phyloP scores from a whole-genome alignment of 2,113 vertebrate species.

The Pygoscelis adeliae region DNA sequence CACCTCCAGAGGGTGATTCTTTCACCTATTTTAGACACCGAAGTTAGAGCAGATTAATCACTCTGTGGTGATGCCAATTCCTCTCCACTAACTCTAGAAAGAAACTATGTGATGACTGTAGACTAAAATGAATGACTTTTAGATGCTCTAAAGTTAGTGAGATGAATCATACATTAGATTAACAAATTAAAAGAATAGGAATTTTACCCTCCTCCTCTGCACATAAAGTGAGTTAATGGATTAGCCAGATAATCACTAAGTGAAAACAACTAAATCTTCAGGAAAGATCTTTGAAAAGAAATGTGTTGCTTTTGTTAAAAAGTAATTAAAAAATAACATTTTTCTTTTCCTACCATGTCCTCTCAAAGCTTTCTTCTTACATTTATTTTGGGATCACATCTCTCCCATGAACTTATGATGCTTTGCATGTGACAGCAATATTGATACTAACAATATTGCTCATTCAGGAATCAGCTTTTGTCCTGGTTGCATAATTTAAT shows the following conservation, averaged over 20 bases:
- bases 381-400: background rate
- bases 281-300: background rate
- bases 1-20: background rate
- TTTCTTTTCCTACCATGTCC: background rate
- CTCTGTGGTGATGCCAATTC: background rate
- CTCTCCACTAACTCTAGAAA: background rate
- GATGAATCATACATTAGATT: background rate
- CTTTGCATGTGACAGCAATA: background rate
- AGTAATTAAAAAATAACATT: background rate
- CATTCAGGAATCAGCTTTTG: background rate
- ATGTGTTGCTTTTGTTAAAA: background rate
- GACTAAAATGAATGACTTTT: conserved; percentile 1
- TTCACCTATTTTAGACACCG: background rate
- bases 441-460: background rate
- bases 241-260: background rate
- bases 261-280: background rate
- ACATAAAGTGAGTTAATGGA: background rate
- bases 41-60: background rate
- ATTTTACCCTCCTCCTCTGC: background rate
- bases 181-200: background rate
- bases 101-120: background rate
- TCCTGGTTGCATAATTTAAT: background rate
- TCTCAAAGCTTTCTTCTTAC: background rate
- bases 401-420: background rate
- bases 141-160: background rate